phyloP scores from a whole-genome alignment of 2,113 vertebrate species.

The Coreoperca whiteheadi region DNA sequence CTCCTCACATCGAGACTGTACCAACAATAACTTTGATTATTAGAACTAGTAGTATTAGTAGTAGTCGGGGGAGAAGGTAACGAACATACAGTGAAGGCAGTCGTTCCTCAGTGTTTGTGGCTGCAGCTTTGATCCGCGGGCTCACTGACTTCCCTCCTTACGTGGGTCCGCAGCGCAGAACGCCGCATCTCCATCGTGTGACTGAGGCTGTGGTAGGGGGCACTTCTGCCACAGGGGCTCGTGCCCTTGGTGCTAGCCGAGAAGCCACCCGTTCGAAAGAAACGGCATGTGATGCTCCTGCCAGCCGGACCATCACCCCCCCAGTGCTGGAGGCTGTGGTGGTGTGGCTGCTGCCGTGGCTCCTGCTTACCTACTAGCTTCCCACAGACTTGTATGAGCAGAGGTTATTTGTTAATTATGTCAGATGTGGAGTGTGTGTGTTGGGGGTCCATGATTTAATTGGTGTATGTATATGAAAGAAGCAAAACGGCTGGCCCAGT shows the following conservation, averaged over 20 bases:
- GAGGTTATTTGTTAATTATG: constrained; percentile 2
- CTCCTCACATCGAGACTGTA: no score
- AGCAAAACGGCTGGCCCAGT: background rate
- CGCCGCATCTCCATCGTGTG: no score
- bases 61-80: no score
- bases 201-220: no score
- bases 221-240: background rate
- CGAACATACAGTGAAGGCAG: background rate
- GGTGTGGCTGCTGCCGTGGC: background rate
- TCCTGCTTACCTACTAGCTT: background rate
- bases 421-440: background rate
- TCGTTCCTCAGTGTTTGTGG: background rate
- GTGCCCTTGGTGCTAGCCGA: background rate
- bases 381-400: background rate
- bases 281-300: background rate
- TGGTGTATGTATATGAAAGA: background rate
- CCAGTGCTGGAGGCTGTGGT: background rate
- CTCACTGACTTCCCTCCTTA: background rate
- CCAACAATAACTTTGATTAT: no score
- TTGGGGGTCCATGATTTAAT: background rate
- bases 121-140: background rate
- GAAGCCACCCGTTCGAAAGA: background rate
- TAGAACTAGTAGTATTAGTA: no score
- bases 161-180: no score
- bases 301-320: background rate